Base-by-base conservation (phyloP, 2,888 invertebrate species). In the Euclidia mi region DNA sequence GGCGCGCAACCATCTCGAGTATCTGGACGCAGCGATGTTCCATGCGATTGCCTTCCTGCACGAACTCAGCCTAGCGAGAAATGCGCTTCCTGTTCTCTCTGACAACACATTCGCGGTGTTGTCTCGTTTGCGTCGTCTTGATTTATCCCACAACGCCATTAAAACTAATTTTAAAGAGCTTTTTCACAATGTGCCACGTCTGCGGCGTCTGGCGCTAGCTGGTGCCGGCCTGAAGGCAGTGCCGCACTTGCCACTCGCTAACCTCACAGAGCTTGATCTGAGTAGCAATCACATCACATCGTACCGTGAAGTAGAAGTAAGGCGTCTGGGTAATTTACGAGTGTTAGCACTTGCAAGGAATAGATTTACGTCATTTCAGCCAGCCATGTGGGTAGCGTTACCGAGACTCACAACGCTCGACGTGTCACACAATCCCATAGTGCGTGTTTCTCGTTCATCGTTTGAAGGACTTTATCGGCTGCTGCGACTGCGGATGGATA, bases 71-170 rank as follows among this genome's bases (percentile, higher is more conserved):
- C 88, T 98, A 56, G 96, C 97, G 2, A 94, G 94, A 67, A 98
- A 98, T 85, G 96, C 96, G 63, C 94, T 98, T 42, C 97, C 97
- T 0, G 97, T 97, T 53, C 90, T 98, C 37, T 97, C 97, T 0
- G 98, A 98, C 81, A 97, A 97, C 81, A 97, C 97, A 0, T 97
- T 98, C 78, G 96, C 96, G 1, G 96, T 96, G 51, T 91, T 98
- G 14, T 95, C 96, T 31, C 96, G 96, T 65, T 93, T 98, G 44
- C 95, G 97, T 61, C 95, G 95, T 52, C 91, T 98, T 48, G 97
- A 98, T 81, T 91, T 98, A 10, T 96, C 97, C 31, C 95, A 95
- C 46, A 98, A 98, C 86, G 94, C 96, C 1, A 91, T 98, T 18
- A 96, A 97, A 60, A 96, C 97, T 10, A 97, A 97, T 84, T 96